Conservation (phyloP, 2,888 invertebrate genomes). For the Papilio gigon region DNA sequence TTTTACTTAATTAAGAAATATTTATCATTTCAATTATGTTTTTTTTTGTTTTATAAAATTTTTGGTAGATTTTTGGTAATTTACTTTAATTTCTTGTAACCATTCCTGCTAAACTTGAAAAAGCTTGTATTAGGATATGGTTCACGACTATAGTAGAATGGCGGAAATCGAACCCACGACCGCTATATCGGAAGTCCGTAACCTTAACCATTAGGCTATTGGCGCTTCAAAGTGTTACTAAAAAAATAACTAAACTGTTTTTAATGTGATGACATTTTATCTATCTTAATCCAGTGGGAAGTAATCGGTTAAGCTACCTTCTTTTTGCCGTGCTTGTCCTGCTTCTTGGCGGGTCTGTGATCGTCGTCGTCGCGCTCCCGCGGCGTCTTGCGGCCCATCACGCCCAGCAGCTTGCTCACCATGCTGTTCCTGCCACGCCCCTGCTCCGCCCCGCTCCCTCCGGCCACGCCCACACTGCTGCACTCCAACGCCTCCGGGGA, state of each 20-base stretch:
- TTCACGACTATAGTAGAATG: too few relatives aligned
- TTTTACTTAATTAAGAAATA: not conserved
- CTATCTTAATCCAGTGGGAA: too few relatives aligned
- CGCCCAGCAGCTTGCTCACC: slow-evolving; percentile 78
- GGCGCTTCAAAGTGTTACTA: too few relatives aligned
- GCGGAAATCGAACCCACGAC: too few relatives aligned
- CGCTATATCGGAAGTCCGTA: too few relatives aligned
- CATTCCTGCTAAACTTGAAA: too few relatives aligned
- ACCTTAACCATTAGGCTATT: too few relatives aligned
- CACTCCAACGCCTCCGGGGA: slow-evolving; percentile 60
- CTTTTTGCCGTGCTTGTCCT: slow-evolving; percentile 68
- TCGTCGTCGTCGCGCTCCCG: slow-evolving; percentile 66
- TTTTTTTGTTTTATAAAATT: slow-evolving; percentile 1
- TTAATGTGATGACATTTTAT: too few relatives aligned
- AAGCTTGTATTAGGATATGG: too few relatives aligned
- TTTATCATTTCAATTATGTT: not conserved
- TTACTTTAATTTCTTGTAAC: too few relatives aligned
- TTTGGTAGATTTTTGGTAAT: not conserved
- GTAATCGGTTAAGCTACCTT: too few relatives aligned
- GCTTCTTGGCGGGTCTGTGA: slow-evolving; percentile 53
- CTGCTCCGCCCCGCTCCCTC: slow-evolving; percentile 44
- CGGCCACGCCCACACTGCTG: slow-evolving; percentile 18
- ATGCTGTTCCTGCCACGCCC: slow-evolving; percentile 66
- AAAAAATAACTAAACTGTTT: too few relatives aligned
- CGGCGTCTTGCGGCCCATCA: slow-evolving; percentile 69